Percentiles rank a stretch among this genome's conserved stretches.
Conservation (phyloP, 2,888 invertebrate species). For the Leptinotarsa haldemani region DNA sequence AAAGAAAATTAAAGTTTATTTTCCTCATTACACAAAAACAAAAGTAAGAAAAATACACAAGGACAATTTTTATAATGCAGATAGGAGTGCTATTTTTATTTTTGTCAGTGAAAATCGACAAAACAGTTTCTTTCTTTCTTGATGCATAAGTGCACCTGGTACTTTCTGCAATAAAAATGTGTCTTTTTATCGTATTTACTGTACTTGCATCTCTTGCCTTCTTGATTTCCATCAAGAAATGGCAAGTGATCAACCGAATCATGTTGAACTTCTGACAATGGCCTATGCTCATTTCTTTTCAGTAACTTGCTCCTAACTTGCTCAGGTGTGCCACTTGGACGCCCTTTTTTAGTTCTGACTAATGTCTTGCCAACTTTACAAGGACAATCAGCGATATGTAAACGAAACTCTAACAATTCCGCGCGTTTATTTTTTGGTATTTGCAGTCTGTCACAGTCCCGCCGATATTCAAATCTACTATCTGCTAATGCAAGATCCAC, state of each 20-base stretch:
- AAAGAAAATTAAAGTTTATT: conserved; percentile 5
- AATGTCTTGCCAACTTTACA: conserved; percentile 4
- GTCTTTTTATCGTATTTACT: too few relatives aligned
- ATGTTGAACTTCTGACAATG: neutral
- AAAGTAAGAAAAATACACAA: neutral
- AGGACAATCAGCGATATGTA: conserved; percentile 7
- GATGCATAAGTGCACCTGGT: conserved; percentile 10
- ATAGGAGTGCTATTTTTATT: neutral
- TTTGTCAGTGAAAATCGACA: conserved; percentile 4
- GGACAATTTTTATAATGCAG: neutral
- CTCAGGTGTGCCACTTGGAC: neutral
- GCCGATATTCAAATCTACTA: conserved; percentile 12
- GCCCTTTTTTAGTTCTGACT: conserved; percentile 2
- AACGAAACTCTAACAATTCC: conserved; percentile 7
- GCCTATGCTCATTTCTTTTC: neutral
- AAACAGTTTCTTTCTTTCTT: conserved; percentile 3
- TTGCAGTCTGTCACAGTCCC: neutral
- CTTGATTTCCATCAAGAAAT: conserved; percentile 6
- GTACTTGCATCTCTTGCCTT: conserved; percentile 2
- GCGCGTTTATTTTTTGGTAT: conserved; percentile 11
- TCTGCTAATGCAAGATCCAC: conserved; percentile 7
- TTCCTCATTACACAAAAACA: neutral
- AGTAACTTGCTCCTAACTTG: neutral
- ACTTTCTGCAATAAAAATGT: neutral
- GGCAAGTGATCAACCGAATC: conserved; percentile 7